These are phyloP conservation scores for Papilio elwesi DNA, from an alignment of 2,888 invertebrate species.

Conservation along the genomic window DNA sequence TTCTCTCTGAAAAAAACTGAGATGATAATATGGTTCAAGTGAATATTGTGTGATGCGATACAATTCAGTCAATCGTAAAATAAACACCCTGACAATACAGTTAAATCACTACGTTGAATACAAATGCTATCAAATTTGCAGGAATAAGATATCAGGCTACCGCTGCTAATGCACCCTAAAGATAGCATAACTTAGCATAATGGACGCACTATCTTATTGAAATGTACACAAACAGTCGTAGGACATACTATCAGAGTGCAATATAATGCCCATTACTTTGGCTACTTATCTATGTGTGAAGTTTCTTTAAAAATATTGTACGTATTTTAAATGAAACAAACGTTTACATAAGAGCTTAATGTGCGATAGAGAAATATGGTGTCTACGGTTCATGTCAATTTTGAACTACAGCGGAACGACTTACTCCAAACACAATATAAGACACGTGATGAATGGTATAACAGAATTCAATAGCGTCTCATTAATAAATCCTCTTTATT, in stretches of 20 bases:
- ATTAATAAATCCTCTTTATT: conserved; percentile 48
- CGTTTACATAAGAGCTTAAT: not conserved
- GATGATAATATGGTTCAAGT: too few relatives aligned
- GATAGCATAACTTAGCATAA: conserved; percentile 31
- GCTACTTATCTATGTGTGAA: not conserved
- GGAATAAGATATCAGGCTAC: conserved; percentile 34
- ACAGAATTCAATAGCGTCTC: conserved; percentile 34
- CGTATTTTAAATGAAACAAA: not conserved
- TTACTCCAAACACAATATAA: not conserved
- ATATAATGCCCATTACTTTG: conserved; percentile 40
- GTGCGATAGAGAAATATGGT: not conserved
- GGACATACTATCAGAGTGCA: not conserved
- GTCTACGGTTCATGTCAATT: not conserved
- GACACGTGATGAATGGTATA: not conserved
- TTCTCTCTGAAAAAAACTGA: too few relatives aligned
- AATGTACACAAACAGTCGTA: conserved; percentile 26
- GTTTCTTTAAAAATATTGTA: conserved; percentile 9
- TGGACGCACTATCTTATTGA: conserved; percentile 32
- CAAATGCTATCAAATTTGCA: not conserved
- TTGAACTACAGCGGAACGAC: not conserved
- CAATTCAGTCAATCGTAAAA: not conserved
- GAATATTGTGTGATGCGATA: too few relatives aligned
- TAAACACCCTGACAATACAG: not conserved
- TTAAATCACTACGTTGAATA: not conserved
- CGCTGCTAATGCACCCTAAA: conserved; percentile 47